Conservation (phyloP, 2,797 vertebrate genomes). For the Trachops cirrhosus region DNA sequence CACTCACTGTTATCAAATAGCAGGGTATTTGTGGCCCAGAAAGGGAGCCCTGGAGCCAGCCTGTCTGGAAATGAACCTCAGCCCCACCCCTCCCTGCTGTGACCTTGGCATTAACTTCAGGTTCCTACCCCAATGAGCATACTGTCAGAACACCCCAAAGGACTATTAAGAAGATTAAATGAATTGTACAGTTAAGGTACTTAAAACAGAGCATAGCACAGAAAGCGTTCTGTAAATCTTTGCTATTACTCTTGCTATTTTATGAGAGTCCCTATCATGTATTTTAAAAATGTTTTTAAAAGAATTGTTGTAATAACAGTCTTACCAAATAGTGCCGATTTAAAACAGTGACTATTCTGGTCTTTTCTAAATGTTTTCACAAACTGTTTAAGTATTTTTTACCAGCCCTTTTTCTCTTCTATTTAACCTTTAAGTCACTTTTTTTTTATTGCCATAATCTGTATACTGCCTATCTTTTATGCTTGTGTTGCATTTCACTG, state of each 20-base stretch:
- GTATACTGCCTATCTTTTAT: neutral
- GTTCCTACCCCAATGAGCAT: neutral
- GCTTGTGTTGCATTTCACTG: neutral
- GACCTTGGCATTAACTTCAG: neutral
- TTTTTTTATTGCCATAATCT: neutral
- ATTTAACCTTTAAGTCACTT: neutral
- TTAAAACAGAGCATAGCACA: neutral
- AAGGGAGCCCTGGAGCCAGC: neutral
- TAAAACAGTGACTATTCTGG: neutral
- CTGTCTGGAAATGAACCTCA: neutral
- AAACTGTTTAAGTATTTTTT: neutral
- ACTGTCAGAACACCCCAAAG: neutral
- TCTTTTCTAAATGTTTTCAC: neutral
- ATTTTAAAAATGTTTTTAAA: neutral
- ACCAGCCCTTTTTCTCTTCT: fast-evolving
- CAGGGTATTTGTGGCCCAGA: neutral
- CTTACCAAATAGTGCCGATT: neutral
- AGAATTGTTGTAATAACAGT: neutral
- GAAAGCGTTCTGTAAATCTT: neutral
- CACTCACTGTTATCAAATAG: neutral
- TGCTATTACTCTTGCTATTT: neutral
- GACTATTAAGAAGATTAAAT: neutral
- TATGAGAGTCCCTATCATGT: neutral
- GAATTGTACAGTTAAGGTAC: neutral
- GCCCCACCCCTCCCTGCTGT: neutral